phyloP scores from a whole-genome alignment of 2,888 invertebrate species.

The Odontomyia ornata region DNA sequence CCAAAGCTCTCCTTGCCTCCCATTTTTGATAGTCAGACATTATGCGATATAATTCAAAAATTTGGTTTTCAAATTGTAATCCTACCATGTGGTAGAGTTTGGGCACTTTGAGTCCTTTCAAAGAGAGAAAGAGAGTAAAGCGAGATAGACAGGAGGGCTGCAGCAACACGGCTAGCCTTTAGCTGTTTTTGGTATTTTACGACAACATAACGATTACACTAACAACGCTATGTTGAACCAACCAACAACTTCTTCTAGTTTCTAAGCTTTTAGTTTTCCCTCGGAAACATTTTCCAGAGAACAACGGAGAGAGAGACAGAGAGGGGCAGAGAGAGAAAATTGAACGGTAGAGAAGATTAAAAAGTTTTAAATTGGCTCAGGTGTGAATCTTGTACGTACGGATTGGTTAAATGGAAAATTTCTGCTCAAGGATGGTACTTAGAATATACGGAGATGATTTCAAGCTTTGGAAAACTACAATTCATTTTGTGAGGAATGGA shows the following conservation, averaged over 20 bases:
- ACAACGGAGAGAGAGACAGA: too few species aligned
- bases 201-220: background rate
- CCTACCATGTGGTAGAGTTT: slow-evolving; percentile 6
- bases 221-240: background rate
- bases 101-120: background rate
- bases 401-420: slow-evolving; percentile 33
- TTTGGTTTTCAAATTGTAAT: slow-evolving; percentile 38
- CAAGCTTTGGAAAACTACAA: background rate
- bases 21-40: background rate
- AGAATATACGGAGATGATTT: too few species aligned
- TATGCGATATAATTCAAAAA: slow-evolving; percentile 25
- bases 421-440: background rate
- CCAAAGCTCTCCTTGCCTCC: too few species aligned
- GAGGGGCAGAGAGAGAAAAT: background rate
- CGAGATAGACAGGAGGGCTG: too few species aligned
- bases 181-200: background rate
- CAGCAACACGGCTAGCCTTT: too few species aligned
- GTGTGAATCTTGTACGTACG: slow-evolving; percentile 37
- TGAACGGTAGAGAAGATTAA: slow-evolving; percentile 41
- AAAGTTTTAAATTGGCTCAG: slow-evolving; percentile 47
- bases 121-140: too few species aligned
- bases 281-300: too few species aligned
- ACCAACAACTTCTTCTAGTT: slow-evolving; percentile 23
- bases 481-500: background rate
- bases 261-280: slow-evolving; percentile 41